phyloP scores from a whole-genome alignment of 2,113 vertebrate genomes.

The Pelobates fuscus region DNA sequence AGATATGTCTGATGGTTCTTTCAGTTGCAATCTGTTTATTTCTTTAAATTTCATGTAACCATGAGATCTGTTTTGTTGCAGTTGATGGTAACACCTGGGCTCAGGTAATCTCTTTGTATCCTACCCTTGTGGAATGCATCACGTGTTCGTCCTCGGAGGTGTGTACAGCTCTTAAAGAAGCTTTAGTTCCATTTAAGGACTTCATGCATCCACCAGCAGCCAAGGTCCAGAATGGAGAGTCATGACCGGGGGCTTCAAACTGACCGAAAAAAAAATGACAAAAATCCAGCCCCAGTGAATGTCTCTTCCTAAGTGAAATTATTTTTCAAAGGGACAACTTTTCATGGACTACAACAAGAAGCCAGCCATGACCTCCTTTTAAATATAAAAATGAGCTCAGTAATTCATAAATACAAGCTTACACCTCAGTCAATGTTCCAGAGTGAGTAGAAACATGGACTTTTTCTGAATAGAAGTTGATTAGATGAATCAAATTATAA shows the following conservation, averaged over 20 bases:
- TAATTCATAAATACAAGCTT: constrained; percentile 61
- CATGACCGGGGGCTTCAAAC: constrained; percentile 72
- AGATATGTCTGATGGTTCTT: no score
- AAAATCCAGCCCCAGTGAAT: constrained; percentile 54
- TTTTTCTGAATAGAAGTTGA: constrained; percentile 66
- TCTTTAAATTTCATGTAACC: no score
- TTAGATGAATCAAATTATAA: constrained; percentile 69
- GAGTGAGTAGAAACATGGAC: constrained; percentile 64
- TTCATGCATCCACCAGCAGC: constrained; percentile 95
- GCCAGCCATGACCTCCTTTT: constrained; percentile 63
- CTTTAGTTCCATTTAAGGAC: constrained; percentile 96
- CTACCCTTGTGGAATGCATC: constrained; percentile 95
- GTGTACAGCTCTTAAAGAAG: constrained; percentile 94
- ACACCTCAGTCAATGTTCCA: constrained; percentile 60
- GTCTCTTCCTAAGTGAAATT: constrained; percentile 59
- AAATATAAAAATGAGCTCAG: constrained; percentile 65
- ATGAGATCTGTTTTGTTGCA: constrained; percentile 63
- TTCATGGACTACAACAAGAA: constrained; percentile 67
- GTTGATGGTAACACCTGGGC: constrained; percentile 96
- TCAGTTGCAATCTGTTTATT: no score
- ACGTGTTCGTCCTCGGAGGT: constrained; percentile 95
- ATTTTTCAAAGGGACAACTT: constrained; percentile 62
- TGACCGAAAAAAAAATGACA: constrained; percentile 61
- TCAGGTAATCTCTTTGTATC: constrained; percentile 95
- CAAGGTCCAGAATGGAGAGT: constrained; percentile 96